Conservation (phyloP, 1,140 invertebrate genomes). For the Meteorus sp. region DNA sequence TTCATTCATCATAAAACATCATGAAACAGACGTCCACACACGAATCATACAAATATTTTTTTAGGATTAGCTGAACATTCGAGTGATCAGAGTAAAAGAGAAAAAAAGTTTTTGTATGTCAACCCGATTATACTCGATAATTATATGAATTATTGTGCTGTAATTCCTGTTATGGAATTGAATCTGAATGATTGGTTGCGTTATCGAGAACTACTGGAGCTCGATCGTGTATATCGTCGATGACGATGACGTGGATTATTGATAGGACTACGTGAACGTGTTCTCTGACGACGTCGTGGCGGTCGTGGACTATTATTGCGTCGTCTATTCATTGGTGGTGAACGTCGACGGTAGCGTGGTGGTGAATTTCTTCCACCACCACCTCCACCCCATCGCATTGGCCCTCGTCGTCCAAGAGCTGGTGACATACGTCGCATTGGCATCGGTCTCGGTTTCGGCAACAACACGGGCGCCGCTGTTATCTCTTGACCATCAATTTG, state of each 20-base stretch:
- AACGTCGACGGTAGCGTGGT: slow-evolving; percentile 64
- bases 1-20: too few species aligned
- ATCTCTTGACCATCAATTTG: slow-evolving; percentile 93
- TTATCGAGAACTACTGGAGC: slow-evolving; percentile 78
- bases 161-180: not conserved
- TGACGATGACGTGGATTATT: slow-evolving; percentile 64
- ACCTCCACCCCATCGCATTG: slow-evolving; percentile 52
- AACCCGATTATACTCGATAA: too few species aligned
- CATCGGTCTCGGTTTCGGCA: slow-evolving; percentile 71
- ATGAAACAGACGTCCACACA: too few species aligned
- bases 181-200: not conserved
- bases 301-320: slow-evolving; percentile 65
- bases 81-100: not conserved
- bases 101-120: too few species aligned
- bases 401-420: slow-evolving; percentile 63
- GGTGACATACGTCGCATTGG: slow-evolving; percentile 68
- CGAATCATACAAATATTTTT: too few species aligned
- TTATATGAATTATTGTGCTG: not conserved
- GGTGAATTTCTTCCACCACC: slow-evolving; percentile 52
- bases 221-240: slow-evolving; percentile 78
- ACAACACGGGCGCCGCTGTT: slow-evolving; percentile 85
- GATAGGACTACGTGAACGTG: slow-evolving; percentile 64
- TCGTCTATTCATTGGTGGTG: slow-evolving; percentile 67
- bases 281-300: slow-evolving; percentile 64
- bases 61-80: too few species aligned